Percentiles rank a stretch among this genome's conserved stretches.
These are phyloP conservation scores for Drosophila ochracea DNA, from an alignment of 2,888 invertebrate genomes.

Conservation along the genomic window DNA sequence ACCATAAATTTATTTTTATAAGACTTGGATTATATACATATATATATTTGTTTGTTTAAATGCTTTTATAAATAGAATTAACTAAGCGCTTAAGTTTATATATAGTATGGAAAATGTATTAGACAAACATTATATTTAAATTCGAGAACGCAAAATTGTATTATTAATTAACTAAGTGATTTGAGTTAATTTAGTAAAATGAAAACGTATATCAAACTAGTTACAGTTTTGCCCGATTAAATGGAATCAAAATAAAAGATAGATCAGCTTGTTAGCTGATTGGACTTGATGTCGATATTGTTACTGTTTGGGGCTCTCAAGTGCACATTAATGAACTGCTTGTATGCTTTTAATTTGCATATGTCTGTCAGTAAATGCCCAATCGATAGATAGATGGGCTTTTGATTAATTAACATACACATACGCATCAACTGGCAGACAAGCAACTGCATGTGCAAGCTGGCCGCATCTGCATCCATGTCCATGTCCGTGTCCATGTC, in stretches of 20 bases:
- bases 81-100: not conserved
- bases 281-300: constrained; percentile 3
- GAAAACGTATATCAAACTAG: not conserved
- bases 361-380: constrained; percentile 72
- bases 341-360: constrained; percentile 77
- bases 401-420: constrained; percentile 75
- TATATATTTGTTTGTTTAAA: not conserved
- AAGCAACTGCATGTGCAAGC: constrained; percentile 20
- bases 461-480: constrained; percentile 1
- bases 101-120: not conserved
- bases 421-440: constrained; percentile 10
- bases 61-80: not conserved
- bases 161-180: not conserved
- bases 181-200: not conserved
- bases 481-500: constrained; percentile 15
- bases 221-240: not conserved
- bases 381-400: constrained; percentile 77
- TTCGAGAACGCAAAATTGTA: not conserved
- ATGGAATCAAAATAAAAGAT: constrained; percentile 1
- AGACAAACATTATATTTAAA: not conserved
- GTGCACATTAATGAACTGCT: constrained; percentile 73
- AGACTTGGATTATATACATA: too few species aligned
- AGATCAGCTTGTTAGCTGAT: constrained; percentile 11
- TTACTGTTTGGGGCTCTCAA: constrained; percentile 44
- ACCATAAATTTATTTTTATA: too few species aligned